These are phyloP conservation scores for Tetranychus truncatus DNA, from an alignment of 2,888 invertebrate genomes.

Conservation along the genomic window DNA sequence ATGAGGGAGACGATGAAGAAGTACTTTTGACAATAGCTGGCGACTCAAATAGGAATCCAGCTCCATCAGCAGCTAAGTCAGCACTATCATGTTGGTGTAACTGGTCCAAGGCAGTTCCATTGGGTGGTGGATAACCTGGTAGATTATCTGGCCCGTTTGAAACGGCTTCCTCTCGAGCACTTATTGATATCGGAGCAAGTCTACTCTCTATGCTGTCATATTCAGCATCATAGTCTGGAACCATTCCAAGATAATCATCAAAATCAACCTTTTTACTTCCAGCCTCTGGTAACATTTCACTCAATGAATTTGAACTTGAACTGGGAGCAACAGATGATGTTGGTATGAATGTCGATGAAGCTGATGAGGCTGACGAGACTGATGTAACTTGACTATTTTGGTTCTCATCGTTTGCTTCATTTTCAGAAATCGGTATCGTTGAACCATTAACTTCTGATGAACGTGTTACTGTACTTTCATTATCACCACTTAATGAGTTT, in stretches of 20 bases:
- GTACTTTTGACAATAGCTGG: background rate
- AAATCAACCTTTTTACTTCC: conserved; percentile 7
- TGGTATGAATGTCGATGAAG: background rate
- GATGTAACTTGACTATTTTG: background rate
- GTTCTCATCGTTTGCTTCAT: background rate
- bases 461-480: background rate
- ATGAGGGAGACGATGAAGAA: background rate
- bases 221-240: conserved; percentile 10
- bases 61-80: conserved; percentile 17
- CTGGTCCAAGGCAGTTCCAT: background rate
- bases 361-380: background rate
- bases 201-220: conserved; percentile 2
- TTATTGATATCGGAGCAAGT: background rate
- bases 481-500: background rate
- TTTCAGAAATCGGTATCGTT: background rate
- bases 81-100: conserved; percentile 11
- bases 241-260: conserved; percentile 2
- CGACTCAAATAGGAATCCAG: conserved; percentile 19
- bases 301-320: background rate
- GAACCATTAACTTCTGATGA: background rate
- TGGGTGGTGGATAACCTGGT: conserved; percentile 19
- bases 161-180: background rate
- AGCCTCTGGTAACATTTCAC: background rate
- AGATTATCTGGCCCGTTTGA: conserved; percentile 3
- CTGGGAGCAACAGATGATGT: background rate